A percentile compares a stretch with the other conserved stretches of the same genome.
Evolutionary conservation across 1,140 invertebrate genomes (phyloP).

Genomic region (Potamilus streckersoni): DNA sequence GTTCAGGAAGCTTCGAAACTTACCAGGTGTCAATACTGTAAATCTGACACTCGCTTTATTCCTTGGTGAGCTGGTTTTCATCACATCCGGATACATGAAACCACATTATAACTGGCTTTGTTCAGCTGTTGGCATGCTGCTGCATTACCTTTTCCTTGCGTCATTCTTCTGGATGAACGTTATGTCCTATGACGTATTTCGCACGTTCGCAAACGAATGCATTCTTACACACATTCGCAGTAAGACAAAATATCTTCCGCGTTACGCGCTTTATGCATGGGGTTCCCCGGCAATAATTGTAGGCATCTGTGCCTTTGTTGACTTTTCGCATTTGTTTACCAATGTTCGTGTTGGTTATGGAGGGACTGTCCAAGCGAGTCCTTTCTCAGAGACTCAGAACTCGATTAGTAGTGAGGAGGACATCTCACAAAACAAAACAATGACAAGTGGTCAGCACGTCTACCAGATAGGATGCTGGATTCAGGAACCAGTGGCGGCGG

Average conservation of each 20-base stretch:
- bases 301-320: constrained; percentile 67
- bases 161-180: constrained; percentile 76
- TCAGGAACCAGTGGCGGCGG: constrained; percentile 55
- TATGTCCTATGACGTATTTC: constrained; percentile 74
- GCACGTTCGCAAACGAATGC: constrained; percentile 72
- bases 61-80: constrained; percentile 69
- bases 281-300: constrained; percentile 70
- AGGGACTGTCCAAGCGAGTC: constrained; percentile 3
- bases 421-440: neutral
- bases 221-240: constrained; percentile 41
- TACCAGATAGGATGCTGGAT: constrained; percentile 69
- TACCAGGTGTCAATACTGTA: constrained; percentile 71
- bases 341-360: constrained; percentile 52
- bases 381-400: neutral
- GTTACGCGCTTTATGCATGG: constrained; percentile 73
- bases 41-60: constrained; percentile 70
- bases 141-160: constrained; percentile 72
- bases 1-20: constrained; percentile 69
- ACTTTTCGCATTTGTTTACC: constrained; percentile 63
- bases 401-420: neutral
- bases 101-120: constrained; percentile 44
- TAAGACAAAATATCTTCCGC: constrained; percentile 65
- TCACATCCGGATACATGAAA: constrained; percentile 50
- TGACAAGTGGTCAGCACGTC: neutral
- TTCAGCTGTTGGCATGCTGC: constrained; percentile 65